Evolutionary conservation across 2,113 vertebrate genomes (phyloP), one percentile per base, ranked within the genome.

Genomic region (Orthonyx spaldingii): DNA sequence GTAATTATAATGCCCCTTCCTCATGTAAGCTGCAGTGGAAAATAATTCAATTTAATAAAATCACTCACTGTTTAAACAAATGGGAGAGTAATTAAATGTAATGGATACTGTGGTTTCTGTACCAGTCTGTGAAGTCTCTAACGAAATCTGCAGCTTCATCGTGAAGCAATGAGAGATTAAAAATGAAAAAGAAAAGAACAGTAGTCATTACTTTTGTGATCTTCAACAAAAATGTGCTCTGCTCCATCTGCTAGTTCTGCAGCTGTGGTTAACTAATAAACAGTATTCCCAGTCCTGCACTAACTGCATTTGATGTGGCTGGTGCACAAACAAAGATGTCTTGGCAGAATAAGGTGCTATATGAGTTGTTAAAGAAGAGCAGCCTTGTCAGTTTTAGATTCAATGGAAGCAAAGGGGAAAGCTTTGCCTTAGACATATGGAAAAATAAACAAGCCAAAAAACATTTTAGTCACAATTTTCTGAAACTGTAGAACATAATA

Each of bases 261-360:
- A 96, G 96, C 96, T 96, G 96, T 81, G 93, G 59, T 97, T 96
- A 97, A 96, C 93, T 89, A 97, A 88, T 95, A 96, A 96, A 94
- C 75, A 78, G 47, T 68, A 92, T 94, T 96, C 95, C 95, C 95
- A 81, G 80, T 26, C 49, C 71, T 78, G 26, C 75, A 55, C 64
- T 95, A 84, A 65, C 85, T 61, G 53, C 76, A 55, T 89, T 78
- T 84, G 83, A 84, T 94, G 79, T 80, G 68, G 52, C 95, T 94
- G 90, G 64, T 88, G 59, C 49, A 78, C 83, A 94, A 95, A 91
- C 66, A 96, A 90, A 96, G 83, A 79, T 53, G 69, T 90, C 94
- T 96, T 95, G 94, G 94, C 94, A 97, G 93, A 84, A 46, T 30
- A 87, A 78, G 83, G 90, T 57, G 72, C 72, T 95, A 2, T 41